A percentile compares a stretch with the other conserved stretches of the same genome.
Evolutionary conservation across 1,140 invertebrate species (phyloP).

Genomic region (Elysia chlorotica): DNA sequence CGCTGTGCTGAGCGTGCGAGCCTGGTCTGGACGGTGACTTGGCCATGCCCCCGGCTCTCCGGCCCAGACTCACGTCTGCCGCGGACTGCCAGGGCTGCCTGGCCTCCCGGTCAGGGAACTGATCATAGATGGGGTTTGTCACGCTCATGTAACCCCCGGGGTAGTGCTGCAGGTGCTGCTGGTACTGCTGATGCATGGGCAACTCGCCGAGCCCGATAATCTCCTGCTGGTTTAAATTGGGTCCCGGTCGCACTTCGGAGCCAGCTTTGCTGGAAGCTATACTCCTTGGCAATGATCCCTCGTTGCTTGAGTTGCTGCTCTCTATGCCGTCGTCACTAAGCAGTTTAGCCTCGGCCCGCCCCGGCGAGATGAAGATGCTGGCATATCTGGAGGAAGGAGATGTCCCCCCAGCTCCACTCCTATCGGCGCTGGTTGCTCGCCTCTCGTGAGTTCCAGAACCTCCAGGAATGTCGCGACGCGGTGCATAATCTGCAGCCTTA

Average conservation of each 20-base stretch:
- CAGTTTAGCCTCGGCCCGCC: conserved; percentile 53
- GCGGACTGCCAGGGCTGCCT: conserved; percentile 30
- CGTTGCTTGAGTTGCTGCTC: conserved; percentile 53
- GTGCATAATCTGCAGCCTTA: conserved; percentile 35
- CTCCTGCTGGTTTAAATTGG: no score
- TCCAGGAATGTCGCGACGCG: conserved; percentile 26
- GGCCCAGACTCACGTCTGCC: conserved; percentile 22
- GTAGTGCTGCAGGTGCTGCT: no score
- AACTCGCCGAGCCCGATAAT: no score
- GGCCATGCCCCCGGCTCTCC: conserved; percentile 20
- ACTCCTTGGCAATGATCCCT: conserved; percentile 51
- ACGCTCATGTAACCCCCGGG: conserved; percentile 14
- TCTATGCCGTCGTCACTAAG: conserved; percentile 45
- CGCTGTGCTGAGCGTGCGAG: no score
- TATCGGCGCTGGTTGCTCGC: no score
- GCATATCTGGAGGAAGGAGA: conserved; percentile 53
- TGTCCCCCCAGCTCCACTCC: conserved; percentile 27
- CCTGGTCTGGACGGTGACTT: conserved; percentile 31
- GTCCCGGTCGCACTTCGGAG: conserved; percentile 1
- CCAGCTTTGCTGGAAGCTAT: conserved; percentile 41
- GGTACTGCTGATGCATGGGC: no score
- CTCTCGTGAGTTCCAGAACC: no score
- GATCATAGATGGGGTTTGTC: conserved; percentile 22
- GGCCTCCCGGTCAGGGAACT: conserved; percentile 17
- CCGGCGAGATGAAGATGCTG: conserved; percentile 56